Evolutionary conservation across 2,113 vertebrate genomes (phyloP).

Genomic region (Lepus americanus): DNA sequence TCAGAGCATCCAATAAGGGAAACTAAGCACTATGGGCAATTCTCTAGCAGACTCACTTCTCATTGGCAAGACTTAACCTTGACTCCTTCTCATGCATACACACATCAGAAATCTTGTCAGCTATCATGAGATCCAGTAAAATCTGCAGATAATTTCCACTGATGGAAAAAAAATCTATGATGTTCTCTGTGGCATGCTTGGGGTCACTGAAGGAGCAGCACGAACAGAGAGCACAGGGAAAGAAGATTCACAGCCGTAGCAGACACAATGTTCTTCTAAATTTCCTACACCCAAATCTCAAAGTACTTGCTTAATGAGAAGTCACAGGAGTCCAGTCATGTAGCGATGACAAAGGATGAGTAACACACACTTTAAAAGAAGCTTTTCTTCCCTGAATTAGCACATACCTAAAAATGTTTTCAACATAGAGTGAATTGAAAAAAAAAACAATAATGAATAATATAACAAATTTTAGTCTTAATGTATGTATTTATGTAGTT

Average conservation of each 20-base stretch:
- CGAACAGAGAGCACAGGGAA: constrained; percentile 59
- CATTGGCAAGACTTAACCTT: not conserved
- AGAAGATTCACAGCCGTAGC: not conserved
- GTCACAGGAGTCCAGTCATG: constrained; percentile 68
- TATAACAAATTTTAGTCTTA: not conserved
- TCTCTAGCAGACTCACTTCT: not conserved
- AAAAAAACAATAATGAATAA: not conserved
- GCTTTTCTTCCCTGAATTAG: constrained; percentile 81
- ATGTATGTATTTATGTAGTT: not conserved
- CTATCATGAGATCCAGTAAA: not conserved
- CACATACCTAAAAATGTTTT: constrained; percentile 30
- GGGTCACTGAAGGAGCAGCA: constrained; percentile 71
- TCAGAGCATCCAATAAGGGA: not conserved
- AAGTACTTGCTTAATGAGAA: constrained; percentile 71
- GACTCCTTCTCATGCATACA: not conserved
- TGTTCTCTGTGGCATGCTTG: not conserved
- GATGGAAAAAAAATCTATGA: not conserved
- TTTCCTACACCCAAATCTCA: constrained; percentile 72
- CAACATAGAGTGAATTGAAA: constrained; percentile 1
- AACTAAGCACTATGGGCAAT: not conserved
- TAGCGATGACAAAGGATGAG: constrained; percentile 68
- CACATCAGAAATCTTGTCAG: not conserved
- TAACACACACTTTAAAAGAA: constrained; percentile 63
- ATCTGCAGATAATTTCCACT: not conserved
- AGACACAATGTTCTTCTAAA: constrained; percentile 65